phyloP scores from a whole-genome alignment of 2,888 invertebrate genomes.

The Monoplex corrugatus region DNA sequence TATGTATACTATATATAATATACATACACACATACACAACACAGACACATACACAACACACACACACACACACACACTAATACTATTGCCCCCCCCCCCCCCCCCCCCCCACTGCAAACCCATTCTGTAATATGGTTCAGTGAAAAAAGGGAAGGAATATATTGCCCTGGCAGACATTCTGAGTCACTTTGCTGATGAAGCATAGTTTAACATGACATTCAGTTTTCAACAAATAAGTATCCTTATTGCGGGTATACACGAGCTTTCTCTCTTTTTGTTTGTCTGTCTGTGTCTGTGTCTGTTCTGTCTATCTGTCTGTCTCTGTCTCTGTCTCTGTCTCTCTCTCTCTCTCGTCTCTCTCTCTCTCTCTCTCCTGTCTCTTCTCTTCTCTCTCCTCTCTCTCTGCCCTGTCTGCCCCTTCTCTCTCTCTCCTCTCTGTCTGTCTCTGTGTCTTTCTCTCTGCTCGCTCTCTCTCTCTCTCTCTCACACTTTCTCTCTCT shows the following conservation, averaged over 20 bases:
- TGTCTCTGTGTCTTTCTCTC: background rate
- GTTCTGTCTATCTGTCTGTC: background rate
- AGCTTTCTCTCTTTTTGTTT: background rate
- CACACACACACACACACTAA: background rate
- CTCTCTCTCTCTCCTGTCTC: background rate
- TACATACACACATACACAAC: background rate
- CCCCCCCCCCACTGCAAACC: too few species aligned
- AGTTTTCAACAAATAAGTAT: background rate
- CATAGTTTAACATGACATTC: background rate
- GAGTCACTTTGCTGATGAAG: background rate
- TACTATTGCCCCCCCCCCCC: too few species aligned
- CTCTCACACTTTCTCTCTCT: background rate
- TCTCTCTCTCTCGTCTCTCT: background rate
- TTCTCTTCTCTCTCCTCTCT: too few species aligned
- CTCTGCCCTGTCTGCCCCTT: background rate
- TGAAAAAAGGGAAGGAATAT: too few species aligned
- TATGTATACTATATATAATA: too few species aligned
- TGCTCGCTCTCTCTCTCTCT: background rate
- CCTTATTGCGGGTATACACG: background rate
- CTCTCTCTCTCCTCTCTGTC: background rate
- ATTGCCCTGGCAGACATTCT: too few species aligned
- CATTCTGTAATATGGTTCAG: too few species aligned
- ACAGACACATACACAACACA: background rate
- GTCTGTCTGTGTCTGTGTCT: background rate
- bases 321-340: background rate